Base-by-base conservation (phyloP, 2,888 invertebrate genomes). In the Amaurobius ferox region DNA sequence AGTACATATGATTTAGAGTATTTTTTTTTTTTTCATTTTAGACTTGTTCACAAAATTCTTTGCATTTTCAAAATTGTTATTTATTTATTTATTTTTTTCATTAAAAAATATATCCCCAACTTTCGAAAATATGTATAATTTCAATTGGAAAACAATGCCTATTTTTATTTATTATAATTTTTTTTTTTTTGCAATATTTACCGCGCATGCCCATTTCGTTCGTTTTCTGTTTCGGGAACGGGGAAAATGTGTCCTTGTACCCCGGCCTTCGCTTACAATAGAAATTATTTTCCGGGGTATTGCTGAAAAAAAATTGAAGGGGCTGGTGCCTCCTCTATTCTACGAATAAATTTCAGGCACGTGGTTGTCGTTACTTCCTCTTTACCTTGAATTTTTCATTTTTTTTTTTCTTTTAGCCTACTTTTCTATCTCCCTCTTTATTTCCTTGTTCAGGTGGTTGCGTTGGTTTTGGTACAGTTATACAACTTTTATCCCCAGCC, bases 261-360 rank as follows among this genome's bases (percentile, higher is more conserved):
- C 5, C 2, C 55, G 55, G 55, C 55, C 55, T 55, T 55, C 55
- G 11, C 16, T 55, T 55, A 55, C 55, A 55, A 55, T 23, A 55
- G 55, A 23, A 55, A 23, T 55, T 55, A 23, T 55, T 55, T 55
- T 55, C 55, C 55, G 55, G 19, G 23, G 55, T 35, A 55, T 23
- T 19, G 7, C 5, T 0, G 16, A 55, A 55, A 55, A 55, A 55
- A 55, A 23, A 23, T 23, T 23, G 5, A 55, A 23, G 55, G 44
- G 55, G 23, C 3, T 23, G 23, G 55, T 55, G 23, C 55, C 55
- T 55, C 55, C 5, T 3, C 7, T 23, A 23, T 55, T n/a, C 23
- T 19, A 23, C 23, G 55, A 23, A 55, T 23, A 55, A 55, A 55
- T 55, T 55, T 55, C 55, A 6, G 55, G 55, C 55, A 23, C 55